Conservation (phyloP, 2,113 vertebrate genomes). For the Nibea coibor region DNA sequence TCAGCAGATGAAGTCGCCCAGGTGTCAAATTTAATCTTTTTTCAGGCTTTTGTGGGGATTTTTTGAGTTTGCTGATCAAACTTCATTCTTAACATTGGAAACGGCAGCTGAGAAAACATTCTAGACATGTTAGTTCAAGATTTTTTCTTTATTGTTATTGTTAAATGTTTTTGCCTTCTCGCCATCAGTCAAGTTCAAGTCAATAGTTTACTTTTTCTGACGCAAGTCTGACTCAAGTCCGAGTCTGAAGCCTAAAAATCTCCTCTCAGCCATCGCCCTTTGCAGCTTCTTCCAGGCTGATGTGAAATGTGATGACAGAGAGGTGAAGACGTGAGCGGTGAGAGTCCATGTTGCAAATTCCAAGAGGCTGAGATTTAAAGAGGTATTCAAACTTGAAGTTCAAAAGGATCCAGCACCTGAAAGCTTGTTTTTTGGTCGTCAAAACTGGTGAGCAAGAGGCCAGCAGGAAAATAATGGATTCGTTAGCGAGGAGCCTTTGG, state of each 20-base stretch:
- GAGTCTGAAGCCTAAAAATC: not conserved
- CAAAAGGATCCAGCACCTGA: not conserved
- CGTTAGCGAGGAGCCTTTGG: conserved; percentile 9
- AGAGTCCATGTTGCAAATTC: not conserved
- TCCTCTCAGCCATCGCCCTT: not conserved
- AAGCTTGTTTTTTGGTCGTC: conserved; percentile 19
- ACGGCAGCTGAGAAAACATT: not conserved
- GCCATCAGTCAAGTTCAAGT: not conserved
- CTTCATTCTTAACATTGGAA: not conserved
- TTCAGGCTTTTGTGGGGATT: too few species aligned
- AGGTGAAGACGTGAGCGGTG: not conserved
- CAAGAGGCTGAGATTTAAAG: too few species aligned
- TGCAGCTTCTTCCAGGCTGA: not conserved
- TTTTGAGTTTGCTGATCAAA: too few species aligned
- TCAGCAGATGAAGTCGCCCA: too few species aligned
- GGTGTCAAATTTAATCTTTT: too few species aligned
- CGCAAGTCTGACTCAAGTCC: not conserved
- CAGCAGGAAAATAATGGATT: conserved; percentile 24
- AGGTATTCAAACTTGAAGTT: conserved; percentile 10
- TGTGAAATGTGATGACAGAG: not conserved
- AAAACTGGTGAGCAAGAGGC: not conserved
- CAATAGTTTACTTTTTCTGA: not conserved
- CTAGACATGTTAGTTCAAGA: not conserved
- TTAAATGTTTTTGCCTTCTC: not conserved
- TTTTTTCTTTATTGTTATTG: not conserved